phyloP scores from a whole-genome alignment of 1,140 invertebrate genomes.

The Eriosoma lanigerum region DNA sequence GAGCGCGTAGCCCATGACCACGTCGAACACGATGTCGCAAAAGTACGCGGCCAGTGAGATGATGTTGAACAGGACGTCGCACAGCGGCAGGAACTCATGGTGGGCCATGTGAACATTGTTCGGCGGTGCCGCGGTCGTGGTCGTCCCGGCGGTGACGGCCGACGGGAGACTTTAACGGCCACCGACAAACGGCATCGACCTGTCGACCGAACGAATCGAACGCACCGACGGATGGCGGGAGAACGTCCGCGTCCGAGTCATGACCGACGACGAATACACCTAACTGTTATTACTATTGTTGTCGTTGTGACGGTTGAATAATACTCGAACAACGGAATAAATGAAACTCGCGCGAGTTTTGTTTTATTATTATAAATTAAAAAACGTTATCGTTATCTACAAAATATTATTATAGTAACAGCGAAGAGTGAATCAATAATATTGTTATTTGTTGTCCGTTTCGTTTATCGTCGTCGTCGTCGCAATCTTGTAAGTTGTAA shows the following conservation, averaged over 20 bases:
- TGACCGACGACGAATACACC: not conserved
- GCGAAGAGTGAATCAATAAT: not conserved
- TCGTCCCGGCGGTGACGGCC: not conserved
- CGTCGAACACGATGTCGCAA: slow-evolving; percentile 86
- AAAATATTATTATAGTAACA: not conserved
- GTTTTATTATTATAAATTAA: not conserved
- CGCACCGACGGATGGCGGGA: not conserved
- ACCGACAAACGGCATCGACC: not conserved
- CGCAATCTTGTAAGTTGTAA: not conserved
- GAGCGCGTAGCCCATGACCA: slow-evolving; percentile 80
- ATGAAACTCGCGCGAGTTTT: not conserved
- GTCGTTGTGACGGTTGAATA: not conserved
- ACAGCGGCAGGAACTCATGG: slow-evolving; percentile 76
- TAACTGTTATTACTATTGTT: not conserved
- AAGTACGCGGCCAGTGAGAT: slow-evolving; percentile 88
- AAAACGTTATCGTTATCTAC: not conserved
- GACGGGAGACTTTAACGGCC: slow-evolving; percentile 13
- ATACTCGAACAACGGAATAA: not conserved
- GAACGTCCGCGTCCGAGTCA: not conserved
- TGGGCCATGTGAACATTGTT: slow-evolving; percentile 53
- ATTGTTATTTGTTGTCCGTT: not conserved
- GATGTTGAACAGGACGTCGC: slow-evolving; percentile 88
- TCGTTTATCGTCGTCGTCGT: not conserved
- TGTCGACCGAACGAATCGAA: not conserved
- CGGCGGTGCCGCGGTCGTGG: not conserved